phyloP scores from a whole-genome alignment of 2,888 invertebrate genomes.

The Anticlea derivata region DNA sequence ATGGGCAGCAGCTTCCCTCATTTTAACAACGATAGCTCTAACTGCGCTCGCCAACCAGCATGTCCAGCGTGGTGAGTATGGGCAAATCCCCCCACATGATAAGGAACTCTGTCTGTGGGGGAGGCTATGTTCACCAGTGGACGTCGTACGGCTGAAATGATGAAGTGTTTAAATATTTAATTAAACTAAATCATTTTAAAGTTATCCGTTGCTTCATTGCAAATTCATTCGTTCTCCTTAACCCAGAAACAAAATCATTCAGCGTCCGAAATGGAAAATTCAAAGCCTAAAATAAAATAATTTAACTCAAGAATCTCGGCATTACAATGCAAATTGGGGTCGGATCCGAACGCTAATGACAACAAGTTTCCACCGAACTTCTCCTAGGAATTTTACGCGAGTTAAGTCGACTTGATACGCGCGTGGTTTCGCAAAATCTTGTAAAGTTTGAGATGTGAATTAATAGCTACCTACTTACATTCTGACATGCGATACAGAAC shows the following conservation, averaged over 20 bases:
- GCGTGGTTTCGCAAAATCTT: conserved; percentile 14
- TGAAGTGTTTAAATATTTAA: too few relatives aligned
- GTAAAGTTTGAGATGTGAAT: conserved; percentile 9
- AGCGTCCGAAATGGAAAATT: conserved; percentile 8
- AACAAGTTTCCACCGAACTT: conserved; percentile 15
- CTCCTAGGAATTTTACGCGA: conserved; percentile 15
- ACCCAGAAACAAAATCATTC: background rate
- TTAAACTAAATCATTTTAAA: too few relatives aligned
- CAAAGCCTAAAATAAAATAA: conserved; percentile 5
- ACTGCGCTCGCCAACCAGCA: too few relatives aligned
- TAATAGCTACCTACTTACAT: background rate
- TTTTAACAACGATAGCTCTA: too few relatives aligned
- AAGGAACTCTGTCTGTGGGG: too few relatives aligned
- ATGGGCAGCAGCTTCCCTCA: too few relatives aligned
- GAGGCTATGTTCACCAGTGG: too few relatives aligned
- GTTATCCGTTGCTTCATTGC: too few relatives aligned
- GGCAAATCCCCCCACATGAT: too few relatives aligned
- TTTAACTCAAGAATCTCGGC: conserved; percentile 8
- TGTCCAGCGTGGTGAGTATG: too few relatives aligned
- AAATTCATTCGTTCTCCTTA: background rate
- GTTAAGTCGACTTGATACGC: conserved; percentile 3
- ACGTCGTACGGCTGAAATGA: too few relatives aligned
- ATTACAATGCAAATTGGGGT: conserved; percentile 35
- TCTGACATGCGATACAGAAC: background rate
- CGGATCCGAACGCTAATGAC: conserved; percentile 31